Conservation (phyloP, 2,888 invertebrate genomes). For the Drosophila nr. medialis region DNA sequence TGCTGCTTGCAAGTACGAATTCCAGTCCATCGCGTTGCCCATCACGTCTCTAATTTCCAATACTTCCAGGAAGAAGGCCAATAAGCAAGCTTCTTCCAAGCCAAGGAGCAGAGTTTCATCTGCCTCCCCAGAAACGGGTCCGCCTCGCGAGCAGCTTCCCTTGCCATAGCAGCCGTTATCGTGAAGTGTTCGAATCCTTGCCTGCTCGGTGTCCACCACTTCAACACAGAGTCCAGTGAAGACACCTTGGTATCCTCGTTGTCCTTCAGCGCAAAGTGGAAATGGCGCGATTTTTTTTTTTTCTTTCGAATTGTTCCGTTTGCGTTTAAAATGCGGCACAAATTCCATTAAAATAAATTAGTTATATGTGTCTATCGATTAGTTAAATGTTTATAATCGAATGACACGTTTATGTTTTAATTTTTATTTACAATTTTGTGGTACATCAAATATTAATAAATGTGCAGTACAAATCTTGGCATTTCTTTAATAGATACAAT, state of each 20-base stretch:
- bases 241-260: constrained; percentile 83
- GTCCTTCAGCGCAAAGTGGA: constrained; percentile 26
- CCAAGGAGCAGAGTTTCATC: constrained; percentile 89
- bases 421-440: background rate
- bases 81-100: constrained; percentile 92
- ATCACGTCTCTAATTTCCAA: constrained; percentile 87
- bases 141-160: constrained; percentile 87
- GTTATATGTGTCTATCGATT: background rate
- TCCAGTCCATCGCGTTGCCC: constrained; percentile 85
- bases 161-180: constrained; percentile 92
- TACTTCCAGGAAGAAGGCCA: constrained; percentile 88
- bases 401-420: constrained; percentile 16
- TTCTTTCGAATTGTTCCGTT: constrained; percentile 32
- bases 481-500: background rate
- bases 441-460: background rate
- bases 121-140: constrained; percentile 31
- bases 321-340: constrained; percentile 57
- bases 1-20: constrained; percentile 87
- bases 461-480: background rate
- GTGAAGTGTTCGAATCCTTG: constrained; percentile 86
- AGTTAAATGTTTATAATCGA: constrained; percentile 15
- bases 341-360: constrained; percentile 53
- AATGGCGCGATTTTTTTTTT: constrained; percentile 33
- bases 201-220: constrained; percentile 86
- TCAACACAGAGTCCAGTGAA: constrained; percentile 90